Conservation (phyloP, 2,113 vertebrate genomes). For the Motacilla tschutschensis region DNA sequence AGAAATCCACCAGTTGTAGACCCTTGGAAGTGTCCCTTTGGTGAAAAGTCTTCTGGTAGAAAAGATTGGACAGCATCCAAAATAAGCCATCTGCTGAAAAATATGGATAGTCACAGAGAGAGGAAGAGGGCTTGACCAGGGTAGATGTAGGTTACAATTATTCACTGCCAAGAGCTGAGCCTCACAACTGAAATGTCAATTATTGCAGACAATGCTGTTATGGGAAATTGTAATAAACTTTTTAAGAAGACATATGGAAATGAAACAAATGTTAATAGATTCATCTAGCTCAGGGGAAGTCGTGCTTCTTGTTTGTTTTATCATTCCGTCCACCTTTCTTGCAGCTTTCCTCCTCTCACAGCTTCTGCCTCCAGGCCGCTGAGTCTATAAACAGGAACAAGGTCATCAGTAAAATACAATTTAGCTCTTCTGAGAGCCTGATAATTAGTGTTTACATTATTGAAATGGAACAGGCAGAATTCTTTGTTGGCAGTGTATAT, state of each 20-base stretch:
- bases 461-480: background rate
- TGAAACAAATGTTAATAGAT: slow-evolving; percentile 56
- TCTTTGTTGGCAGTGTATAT: background rate
- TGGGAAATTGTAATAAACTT: slow-evolving; percentile 8
- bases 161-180: background rate
- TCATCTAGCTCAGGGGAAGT: slow-evolving; percentile 6
- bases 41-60: background rate
- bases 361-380: slow-evolving; percentile 13
- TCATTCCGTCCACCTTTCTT: background rate
- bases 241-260: slow-evolving; percentile 40
- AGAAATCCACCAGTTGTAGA: slow-evolving; percentile 13
- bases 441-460: slow-evolving; percentile 27
- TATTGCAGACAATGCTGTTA: background rate
- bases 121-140: background rate
- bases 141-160: background rate
- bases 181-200: slow-evolving; percentile 43
- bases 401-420: slow-evolving; percentile 29
- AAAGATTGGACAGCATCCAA: slow-evolving; percentile 18
- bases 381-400: slow-evolving; percentile 19
- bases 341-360: background rate
- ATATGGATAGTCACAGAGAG: background rate
- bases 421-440: slow-evolving; percentile 30
- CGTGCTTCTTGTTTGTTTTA: background rate
- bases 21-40: background rate
- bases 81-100: slow-evolving; percentile 8